A percentile compares a stretch with the other conserved stretches of the same genome.
These are phyloP conservation scores for Brachionichthys hirsutus DNA, from an alignment of 2,113 vertebrate species.

Conservation along the genomic window DNA sequence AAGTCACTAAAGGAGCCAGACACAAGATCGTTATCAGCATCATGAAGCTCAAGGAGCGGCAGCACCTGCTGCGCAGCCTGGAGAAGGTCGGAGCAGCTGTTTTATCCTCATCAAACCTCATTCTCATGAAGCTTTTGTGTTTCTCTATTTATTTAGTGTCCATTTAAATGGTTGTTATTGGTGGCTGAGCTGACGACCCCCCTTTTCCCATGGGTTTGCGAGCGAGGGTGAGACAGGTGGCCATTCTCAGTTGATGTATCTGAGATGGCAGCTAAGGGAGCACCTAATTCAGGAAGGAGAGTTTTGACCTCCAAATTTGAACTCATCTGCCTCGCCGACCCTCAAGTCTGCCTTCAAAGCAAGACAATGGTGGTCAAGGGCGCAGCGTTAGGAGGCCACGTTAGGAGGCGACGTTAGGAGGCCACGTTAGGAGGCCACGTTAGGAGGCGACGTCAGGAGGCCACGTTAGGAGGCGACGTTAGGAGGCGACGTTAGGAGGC, in stretches of 20 bases:
- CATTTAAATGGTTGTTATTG: background rate
- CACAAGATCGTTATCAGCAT: conserved; percentile 99
- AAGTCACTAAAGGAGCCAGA: conserved; percentile 97
- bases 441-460: no score
- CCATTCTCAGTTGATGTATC: conserved; percentile 28
- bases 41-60: conserved; percentile 96
- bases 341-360: conserved; percentile 33
- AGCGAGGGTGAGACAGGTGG: background rate
- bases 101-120: background rate
- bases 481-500: no score
- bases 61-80: conserved; percentile 91
- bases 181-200: background rate
- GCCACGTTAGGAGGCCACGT: no score
- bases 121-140: background rate
- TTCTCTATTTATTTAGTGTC: background rate
- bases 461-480: no score
- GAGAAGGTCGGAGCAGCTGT: conserved; percentile 87
- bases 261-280: conserved; percentile 41
- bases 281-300: conserved; percentile 59
- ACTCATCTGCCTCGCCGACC: conserved; percentile 4
- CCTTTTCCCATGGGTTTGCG: background rate
- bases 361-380: conserved; percentile 55
- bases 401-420: no score
- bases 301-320: conserved; percentile 48
- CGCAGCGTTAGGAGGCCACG: conserved; percentile 34